A percentile compares a stretch with the other conserved stretches of the same genome.
These are phyloP conservation scores for Camponotus floridanus DNA, from an alignment of 1,140 invertebrate genomes.

Conservation along the genomic window DNA sequence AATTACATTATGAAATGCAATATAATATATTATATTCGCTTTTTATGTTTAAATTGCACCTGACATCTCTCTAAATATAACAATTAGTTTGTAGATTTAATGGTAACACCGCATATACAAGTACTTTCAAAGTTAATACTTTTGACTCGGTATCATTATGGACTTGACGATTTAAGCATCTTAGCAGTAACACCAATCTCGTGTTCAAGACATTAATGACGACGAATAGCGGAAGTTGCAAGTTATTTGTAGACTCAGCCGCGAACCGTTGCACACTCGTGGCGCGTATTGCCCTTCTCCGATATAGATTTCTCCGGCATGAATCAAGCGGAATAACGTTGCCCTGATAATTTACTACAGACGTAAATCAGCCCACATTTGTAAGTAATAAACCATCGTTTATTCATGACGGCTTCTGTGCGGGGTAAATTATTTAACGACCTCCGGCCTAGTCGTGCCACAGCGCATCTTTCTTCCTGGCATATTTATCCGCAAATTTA, in stretches of 20 bases:
- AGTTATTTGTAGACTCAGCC: slow-evolving; percentile 35
- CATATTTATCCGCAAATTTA: slow-evolving; percentile 60
- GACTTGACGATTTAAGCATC: background rate
- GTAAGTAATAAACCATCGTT: slow-evolving; percentile 60
- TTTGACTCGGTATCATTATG: slow-evolving; percentile 18
- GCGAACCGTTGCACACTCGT: slow-evolving; percentile 27
- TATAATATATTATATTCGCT: background rate
- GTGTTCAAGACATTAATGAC: slow-evolving; percentile 44
- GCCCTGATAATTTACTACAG: slow-evolving; percentile 48
- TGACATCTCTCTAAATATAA: background rate
- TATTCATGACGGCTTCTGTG: slow-evolving; percentile 50
- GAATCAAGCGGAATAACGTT: slow-evolving; percentile 56
- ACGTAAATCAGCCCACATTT: slow-evolving; percentile 60
- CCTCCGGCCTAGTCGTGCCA: slow-evolving; percentile 21
- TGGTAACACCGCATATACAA: no score
- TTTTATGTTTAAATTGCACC: background rate
- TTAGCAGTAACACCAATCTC: slow-evolving; percentile 9
- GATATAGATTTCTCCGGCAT: slow-evolving; percentile 56
- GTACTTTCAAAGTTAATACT: background rate
- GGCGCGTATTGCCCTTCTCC: slow-evolving; percentile 34
- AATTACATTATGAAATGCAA: background rate
- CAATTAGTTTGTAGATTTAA: background rate
- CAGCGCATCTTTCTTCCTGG: slow-evolving; percentile 41
- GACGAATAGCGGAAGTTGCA: slow-evolving; percentile 41
- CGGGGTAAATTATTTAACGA: slow-evolving; percentile 60